Percentiles rank a stretch among this genome's conserved stretches.
phyloP scores from a whole-genome alignment of 2,888 invertebrate species.

The Bellardia bayeri region DNA sequence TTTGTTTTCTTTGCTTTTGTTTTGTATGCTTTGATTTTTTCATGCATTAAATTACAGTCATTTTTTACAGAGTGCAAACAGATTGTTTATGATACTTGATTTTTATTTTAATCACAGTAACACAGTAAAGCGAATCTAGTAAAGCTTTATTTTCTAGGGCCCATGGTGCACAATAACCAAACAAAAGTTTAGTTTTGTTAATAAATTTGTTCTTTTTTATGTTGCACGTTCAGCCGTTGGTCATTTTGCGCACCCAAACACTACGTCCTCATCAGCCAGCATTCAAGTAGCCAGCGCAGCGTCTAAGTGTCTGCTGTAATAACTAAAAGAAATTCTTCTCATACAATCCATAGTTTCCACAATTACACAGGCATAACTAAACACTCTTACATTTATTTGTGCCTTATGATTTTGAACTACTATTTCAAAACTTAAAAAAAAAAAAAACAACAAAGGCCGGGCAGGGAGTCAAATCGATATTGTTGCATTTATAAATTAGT shows the following conservation, averaged over 20 bases:
- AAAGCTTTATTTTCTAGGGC: neutral
- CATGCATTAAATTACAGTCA: too few relatives aligned
- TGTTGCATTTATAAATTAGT: constrained; percentile 75
- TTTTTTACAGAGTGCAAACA: too few relatives aligned
- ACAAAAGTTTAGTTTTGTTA: constrained; percentile 33
- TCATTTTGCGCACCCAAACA: constrained; percentile 54
- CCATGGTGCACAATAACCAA: constrained; percentile 58
- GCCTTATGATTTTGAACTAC: constrained; percentile 47
- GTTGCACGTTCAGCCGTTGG: constrained; percentile 68
- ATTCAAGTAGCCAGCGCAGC: constrained; percentile 37
- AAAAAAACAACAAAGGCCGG: neutral
- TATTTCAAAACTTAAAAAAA: neutral
- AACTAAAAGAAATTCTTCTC: constrained; percentile 26
- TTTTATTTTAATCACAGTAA: too few relatives aligned
- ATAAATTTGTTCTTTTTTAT: constrained; percentile 58
- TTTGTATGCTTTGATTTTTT: too few relatives aligned
- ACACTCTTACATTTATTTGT: neutral
- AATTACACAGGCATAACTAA: constrained; percentile 30
- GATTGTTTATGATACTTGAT: too few relatives aligned
- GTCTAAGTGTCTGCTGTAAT: constrained; percentile 69
- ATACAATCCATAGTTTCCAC: constrained; percentile 3
- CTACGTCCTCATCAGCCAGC: constrained; percentile 3
- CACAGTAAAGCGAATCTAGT: too few relatives aligned
- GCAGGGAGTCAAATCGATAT: constrained; percentile 70
- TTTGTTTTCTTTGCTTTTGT: too few relatives aligned